Conservation (phyloP, 2,888 invertebrate species). For the Ophion costatus region DNA sequence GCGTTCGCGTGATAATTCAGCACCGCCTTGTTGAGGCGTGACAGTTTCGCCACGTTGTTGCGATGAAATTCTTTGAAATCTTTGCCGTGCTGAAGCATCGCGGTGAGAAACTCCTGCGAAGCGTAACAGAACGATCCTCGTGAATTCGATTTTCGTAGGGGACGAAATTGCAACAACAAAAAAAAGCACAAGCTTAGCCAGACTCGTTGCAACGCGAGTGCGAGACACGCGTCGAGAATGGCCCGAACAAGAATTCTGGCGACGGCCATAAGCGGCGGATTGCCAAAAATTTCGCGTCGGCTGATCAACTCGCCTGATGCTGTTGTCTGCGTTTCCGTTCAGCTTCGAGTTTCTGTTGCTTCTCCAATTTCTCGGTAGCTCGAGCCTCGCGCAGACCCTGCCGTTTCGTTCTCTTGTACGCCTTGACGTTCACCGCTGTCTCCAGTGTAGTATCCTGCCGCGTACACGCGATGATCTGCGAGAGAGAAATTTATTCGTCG, state of each 20-base stretch:
- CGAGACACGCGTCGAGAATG: not conserved
- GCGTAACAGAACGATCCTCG: conserved; percentile 25
- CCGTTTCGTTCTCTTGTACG: conserved; percentile 98
- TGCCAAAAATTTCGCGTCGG: not conserved
- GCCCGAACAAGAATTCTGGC: not conserved
- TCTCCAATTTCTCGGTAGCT: conserved; percentile 98
- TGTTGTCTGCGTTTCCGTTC: conserved; percentile 99
- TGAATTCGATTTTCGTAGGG: conserved; percentile 8
- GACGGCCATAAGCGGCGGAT: not conserved
- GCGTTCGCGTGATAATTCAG: conserved; percentile 99
- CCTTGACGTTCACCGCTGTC: conserved; percentile 98
- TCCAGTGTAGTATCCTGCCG: conserved; percentile 97
- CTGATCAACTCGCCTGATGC: conserved; percentile 88
- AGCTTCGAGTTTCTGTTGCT: conserved; percentile 99
- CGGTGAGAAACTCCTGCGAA: conserved; percentile 93
- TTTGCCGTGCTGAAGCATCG: conserved; percentile 98
- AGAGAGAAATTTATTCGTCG: conserved; percentile 7
- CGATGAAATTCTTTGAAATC: conserved; percentile 99
- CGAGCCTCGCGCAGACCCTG: conserved; percentile 98
- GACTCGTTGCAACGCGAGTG: not conserved
- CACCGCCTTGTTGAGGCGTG: conserved; percentile 97
- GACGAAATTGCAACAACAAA: conserved; percentile 19
- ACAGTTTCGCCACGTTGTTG: conserved; percentile 93
- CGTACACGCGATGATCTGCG: conserved; percentile 90
- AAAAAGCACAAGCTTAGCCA: not conserved